Evolutionary conservation across 1,140 invertebrate genomes (phyloP).

Genomic region (Neodiprion fabricii): DNA sequence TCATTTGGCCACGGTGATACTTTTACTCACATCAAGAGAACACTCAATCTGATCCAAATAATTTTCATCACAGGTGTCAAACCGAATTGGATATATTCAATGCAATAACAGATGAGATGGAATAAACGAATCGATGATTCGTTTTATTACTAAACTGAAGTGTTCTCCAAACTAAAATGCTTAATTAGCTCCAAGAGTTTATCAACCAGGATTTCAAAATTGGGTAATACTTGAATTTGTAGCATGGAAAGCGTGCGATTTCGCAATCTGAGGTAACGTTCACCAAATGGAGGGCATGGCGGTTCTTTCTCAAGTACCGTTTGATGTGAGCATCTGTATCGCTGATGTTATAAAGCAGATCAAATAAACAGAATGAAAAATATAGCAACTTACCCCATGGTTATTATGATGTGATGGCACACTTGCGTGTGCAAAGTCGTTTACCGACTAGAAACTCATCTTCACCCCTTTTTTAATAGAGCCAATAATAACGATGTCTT

Average conservation of each 20-base stretch:
- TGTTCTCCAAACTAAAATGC: too few species aligned
- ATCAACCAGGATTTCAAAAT: background rate
- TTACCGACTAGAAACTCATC: conserved; percentile 53
- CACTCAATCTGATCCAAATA: too few species aligned
- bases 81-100: too few species aligned
- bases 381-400: conserved; percentile 51
- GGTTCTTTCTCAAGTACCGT: conserved; percentile 18
- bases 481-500: conserved; percentile 19
- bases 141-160: too few species aligned
- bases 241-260: background rate
- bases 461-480: conserved; percentile 34
- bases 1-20: too few species aligned
- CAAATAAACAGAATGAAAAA: conserved; percentile 11
- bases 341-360: conserved; percentile 5
- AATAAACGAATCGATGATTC: too few species aligned
- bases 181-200: background rate
- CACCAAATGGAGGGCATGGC: conserved; percentile 42
- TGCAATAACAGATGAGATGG: too few species aligned
- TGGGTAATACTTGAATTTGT: background rate
- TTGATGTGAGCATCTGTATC: background rate
- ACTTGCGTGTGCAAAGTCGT: conserved; percentile 56
- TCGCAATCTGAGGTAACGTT: background rate
- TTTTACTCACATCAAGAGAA: too few species aligned
- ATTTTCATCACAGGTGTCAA: too few species aligned
- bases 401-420: conserved; percentile 48